Evolutionary conservation across 2,888 invertebrate genomes (phyloP).

Genomic region (Odontomyia ornata): DNA sequence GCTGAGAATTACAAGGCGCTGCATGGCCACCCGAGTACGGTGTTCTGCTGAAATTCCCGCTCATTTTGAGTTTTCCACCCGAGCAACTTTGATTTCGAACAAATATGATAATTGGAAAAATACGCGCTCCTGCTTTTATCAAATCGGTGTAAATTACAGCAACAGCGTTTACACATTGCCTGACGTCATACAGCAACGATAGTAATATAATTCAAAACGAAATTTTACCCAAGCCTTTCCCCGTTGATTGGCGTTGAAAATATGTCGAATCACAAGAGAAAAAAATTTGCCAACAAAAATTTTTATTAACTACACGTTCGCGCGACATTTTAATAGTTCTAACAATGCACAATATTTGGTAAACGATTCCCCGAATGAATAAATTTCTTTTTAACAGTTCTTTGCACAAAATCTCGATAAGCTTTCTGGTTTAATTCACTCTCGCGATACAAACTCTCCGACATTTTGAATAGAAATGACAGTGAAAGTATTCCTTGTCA

Average conservation of each 20-base stretch:
- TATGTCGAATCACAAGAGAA: background rate
- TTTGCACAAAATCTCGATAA: constrained; percentile 25
- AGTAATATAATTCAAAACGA: background rate
- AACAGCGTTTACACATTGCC: background rate
- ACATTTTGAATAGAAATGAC: constrained; percentile 41
- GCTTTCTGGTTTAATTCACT: background rate
- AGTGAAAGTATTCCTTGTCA: constrained; percentile 23
- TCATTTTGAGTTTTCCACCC: background rate
- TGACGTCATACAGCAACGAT: constrained; percentile 18
- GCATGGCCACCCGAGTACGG: background rate
- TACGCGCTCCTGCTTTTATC: background rate
- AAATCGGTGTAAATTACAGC: background rate
- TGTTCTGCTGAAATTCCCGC: background rate
- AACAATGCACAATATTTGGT: background rate
- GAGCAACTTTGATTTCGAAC: background rate
- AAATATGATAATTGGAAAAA: background rate
- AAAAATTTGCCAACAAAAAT: constrained; percentile 14
- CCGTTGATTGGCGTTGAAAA: background rate
- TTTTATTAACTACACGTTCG: background rate
- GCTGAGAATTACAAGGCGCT: background rate
- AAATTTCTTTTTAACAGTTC: constrained; percentile 36
- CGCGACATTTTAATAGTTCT: background rate
- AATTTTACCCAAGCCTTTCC: background rate
- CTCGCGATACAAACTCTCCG: constrained; percentile 21
- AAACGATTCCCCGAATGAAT: background rate